Conservation (phyloP, 2,797 vertebrate species). For the Neostethus bicornis region DNA sequence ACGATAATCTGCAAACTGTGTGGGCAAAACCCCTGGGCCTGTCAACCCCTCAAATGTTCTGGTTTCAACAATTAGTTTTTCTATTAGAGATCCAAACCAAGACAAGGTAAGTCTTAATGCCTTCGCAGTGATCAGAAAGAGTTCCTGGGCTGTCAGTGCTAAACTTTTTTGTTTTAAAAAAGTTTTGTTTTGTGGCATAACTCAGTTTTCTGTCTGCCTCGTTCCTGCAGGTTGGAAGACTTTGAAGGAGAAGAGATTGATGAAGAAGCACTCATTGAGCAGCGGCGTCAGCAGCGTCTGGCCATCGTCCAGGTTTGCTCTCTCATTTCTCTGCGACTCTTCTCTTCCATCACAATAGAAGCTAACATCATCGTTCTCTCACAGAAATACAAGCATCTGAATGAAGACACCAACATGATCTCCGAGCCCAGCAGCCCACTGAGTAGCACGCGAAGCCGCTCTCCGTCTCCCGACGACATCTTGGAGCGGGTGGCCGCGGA, state of each 20-base stretch:
- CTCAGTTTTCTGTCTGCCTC: neutral
- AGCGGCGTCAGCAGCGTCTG: conserved; percentile 90
- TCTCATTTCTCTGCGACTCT: neutral
- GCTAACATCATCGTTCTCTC: too few species aligned
- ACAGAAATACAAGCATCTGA: conserved; percentile 91
- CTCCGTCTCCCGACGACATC: conserved; percentile 95
- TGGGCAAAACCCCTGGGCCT: too few species aligned
- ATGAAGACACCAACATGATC: conserved; percentile 88
- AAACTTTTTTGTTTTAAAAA: too few species aligned
- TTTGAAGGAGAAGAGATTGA: conserved; percentile 97
- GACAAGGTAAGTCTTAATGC: too few species aligned
- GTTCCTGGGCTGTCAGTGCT: too few species aligned
- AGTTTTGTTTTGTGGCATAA: too few species aligned
- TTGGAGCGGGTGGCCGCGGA: conserved; percentile 95
- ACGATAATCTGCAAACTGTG: too few species aligned
- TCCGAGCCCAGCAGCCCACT: conserved; percentile 97
- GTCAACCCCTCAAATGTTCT: too few species aligned
- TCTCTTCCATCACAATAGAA: too few species aligned
- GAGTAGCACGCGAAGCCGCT: conserved; percentile 93
- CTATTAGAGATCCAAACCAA: too few species aligned
- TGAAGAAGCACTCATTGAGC: conserved; percentile 96
- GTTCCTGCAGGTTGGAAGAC: conserved; percentile 87
- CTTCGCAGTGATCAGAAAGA: too few species aligned
- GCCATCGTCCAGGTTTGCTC: conserved; percentile 94
- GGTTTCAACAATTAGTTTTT: too few species aligned